These are phyloP conservation scores for Hoplodrina blanda DNA, from an alignment of 2,888 invertebrate species.

Conservation along the genomic window DNA sequence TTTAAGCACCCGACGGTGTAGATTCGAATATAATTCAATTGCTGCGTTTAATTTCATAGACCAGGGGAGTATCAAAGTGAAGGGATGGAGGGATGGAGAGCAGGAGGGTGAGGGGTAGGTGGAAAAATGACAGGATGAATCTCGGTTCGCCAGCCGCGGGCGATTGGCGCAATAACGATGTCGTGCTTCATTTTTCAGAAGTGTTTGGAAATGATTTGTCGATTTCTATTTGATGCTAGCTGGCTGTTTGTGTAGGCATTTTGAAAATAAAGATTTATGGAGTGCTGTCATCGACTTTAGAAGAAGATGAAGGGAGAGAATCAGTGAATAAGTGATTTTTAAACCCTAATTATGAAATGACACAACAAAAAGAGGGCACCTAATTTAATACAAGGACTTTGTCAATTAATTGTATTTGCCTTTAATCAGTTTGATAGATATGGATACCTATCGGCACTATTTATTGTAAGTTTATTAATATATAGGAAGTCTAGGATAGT, in stretches of 20 bases:
- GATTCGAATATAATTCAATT: constrained; percentile 82
- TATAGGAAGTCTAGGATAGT: constrained; percentile 4
- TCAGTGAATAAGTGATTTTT: background rate
- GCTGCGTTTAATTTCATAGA: constrained; percentile 81
- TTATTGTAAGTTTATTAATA: constrained; percentile 36
- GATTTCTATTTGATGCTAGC: constrained; percentile 52
- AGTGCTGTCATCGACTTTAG: constrained; percentile 12
- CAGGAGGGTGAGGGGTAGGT: constrained; percentile 77
- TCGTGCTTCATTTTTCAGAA: constrained; percentile 78
- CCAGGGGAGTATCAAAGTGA: constrained; percentile 79
- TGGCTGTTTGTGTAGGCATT: constrained; percentile 36
- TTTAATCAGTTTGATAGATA: background rate
- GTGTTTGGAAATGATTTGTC: constrained; percentile 64
- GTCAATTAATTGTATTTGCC: background rate
- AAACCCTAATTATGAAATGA: background rate
- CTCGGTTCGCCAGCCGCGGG: constrained; percentile 71
- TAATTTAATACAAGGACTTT: background rate
- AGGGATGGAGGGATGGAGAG: constrained; percentile 77
- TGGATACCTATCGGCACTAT: background rate
- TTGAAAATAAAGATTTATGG: constrained; percentile 45
- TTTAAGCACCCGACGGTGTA: constrained; percentile 71
- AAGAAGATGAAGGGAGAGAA: background rate
- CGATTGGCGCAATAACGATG: constrained; percentile 76
- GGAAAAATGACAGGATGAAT: constrained; percentile 78
- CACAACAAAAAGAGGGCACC: too few relatives aligned